These are phyloP conservation scores for Agrotis ipsilon DNA, from an alignment of 2,888 invertebrate genomes.

Conservation along the genomic window DNA sequence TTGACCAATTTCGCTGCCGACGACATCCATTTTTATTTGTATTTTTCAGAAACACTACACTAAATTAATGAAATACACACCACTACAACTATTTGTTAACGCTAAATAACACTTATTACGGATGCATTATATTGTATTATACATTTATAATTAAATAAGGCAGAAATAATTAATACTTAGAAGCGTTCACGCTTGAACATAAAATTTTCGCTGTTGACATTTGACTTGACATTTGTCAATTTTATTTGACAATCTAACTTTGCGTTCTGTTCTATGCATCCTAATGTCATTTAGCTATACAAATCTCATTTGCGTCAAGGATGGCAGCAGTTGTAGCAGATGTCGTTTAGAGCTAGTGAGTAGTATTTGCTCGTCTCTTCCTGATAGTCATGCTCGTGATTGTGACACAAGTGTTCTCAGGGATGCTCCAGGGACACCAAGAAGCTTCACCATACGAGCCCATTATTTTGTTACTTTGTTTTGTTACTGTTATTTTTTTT, in stretches of 20 bases:
- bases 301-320: too few relatives aligned
- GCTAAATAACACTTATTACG: slow-evolving; percentile 27
- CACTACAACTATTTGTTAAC: slow-evolving; percentile 21
- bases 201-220: slow-evolving; percentile 40
- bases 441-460: too few relatives aligned
- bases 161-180: not conserved
- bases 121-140: slow-evolving; percentile 20
- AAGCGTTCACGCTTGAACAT: slow-evolving; percentile 6
- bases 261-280: slow-evolving; percentile 26
- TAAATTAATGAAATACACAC: slow-evolving; percentile 47
- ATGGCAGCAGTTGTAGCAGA: too few relatives aligned
- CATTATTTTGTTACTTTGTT: too few relatives aligned
- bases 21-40: slow-evolving; percentile 92
- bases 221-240: slow-evolving; percentile 32
- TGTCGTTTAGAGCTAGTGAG: too few relatives aligned
- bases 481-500: too few relatives aligned
- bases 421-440: too few relatives aligned
- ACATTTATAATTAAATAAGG: slow-evolving; percentile 18
- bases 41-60: slow-evolving; percentile 52
- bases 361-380: too few relatives aligned
- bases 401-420: too few relatives aligned
- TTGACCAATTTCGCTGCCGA: slow-evolving; percentile 96
- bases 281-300: too few relatives aligned
- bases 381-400: too few relatives aligned
- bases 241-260: slow-evolving; percentile 7